Conservation (phyloP, 2,888 invertebrate genomes). For the Congeria kusceri region DNA sequence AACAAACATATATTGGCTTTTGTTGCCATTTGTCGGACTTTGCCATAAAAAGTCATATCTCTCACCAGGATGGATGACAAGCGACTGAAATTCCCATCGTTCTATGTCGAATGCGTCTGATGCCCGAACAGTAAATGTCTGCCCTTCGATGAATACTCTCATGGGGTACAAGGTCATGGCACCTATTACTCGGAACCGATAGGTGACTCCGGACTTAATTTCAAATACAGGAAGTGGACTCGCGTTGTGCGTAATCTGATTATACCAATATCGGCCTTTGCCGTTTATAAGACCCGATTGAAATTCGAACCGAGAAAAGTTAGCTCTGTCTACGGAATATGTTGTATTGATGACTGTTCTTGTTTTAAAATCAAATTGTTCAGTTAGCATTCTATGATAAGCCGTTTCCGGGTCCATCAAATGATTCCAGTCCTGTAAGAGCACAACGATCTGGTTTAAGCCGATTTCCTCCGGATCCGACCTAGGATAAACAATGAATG, state of each 20-base stretch:
- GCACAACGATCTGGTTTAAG: conserved; percentile 44
- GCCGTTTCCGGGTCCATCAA: conserved; percentile 61
- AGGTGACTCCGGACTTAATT: conserved; percentile 36
- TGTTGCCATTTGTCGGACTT: conserved; percentile 22
- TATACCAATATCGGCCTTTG: conserved; percentile 61
- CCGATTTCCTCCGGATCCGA: neutral
- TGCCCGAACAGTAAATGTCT: conserved; percentile 51
- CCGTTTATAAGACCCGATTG: conserved; percentile 65
- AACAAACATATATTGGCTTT: conserved; percentile 63
- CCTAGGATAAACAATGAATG: conserved; percentile 58
- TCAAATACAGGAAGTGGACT: conserved; percentile 59
- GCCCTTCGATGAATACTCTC: conserved; percentile 25
- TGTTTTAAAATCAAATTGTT: conserved; percentile 49
- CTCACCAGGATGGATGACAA: conserved; percentile 68
- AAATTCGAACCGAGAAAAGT: conserved; percentile 45
- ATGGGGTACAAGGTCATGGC: conserved; percentile 39
- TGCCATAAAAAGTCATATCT: conserved; percentile 65
- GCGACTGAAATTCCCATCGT: conserved; percentile 52
- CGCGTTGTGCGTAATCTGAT: conserved; percentile 48
- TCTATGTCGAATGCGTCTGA: conserved; percentile 64
- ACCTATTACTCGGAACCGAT: conserved; percentile 30
- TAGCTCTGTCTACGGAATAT: conserved; percentile 41
- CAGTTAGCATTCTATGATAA: conserved; percentile 51
- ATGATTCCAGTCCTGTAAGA: conserved; percentile 71
- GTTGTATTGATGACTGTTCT: conserved; percentile 21